Conservation (phyloP, 2,888 invertebrate genomes). For the Chrysodeixis includens region DNA sequence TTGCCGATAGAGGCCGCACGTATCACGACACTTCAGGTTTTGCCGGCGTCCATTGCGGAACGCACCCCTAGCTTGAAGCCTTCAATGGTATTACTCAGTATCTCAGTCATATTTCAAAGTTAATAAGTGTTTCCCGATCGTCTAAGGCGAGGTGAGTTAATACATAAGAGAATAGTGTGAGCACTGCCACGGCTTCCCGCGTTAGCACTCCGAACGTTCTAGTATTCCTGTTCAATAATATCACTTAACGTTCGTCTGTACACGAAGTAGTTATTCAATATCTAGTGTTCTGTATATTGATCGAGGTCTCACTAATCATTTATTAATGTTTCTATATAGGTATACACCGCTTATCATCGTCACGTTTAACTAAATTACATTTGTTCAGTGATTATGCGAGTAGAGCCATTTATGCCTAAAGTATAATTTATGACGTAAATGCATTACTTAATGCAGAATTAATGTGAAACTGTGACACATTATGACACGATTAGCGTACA, state of each 20-base stretch:
- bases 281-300: conserved; percentile 71
- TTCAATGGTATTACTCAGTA: conserved; percentile 48
- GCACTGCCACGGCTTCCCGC: conserved; percentile 75
- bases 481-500: conserved; percentile 11
- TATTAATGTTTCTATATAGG: conserved; percentile 47
- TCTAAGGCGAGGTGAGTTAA: conserved; percentile 68
- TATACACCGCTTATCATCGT: conserved; percentile 26
- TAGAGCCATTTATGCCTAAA: conserved; percentile 19
- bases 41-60: conserved; percentile 81
- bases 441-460: conserved; percentile 23
- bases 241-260: conserved; percentile 65
- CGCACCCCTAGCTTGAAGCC: conserved; percentile 67
- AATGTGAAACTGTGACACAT: conserved; percentile 25
- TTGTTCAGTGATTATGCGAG: conserved; percentile 31
- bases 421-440: conserved; percentile 23
- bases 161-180: conserved; percentile 38
- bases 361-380: conserved; percentile 2
- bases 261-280: conserved; percentile 65
- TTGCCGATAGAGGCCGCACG: conserved; percentile 82
- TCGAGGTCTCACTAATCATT: conserved; percentile 67
- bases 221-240: conserved; percentile 71
- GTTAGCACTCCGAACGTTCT: conserved; percentile 71
- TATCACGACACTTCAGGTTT: conserved; percentile 83
- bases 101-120: conserved; percentile 46
- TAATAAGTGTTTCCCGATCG: conserved; percentile 58